Base-by-base conservation (phyloP, 2,797 vertebrate species). In the Trachurus trachurus region DNA sequence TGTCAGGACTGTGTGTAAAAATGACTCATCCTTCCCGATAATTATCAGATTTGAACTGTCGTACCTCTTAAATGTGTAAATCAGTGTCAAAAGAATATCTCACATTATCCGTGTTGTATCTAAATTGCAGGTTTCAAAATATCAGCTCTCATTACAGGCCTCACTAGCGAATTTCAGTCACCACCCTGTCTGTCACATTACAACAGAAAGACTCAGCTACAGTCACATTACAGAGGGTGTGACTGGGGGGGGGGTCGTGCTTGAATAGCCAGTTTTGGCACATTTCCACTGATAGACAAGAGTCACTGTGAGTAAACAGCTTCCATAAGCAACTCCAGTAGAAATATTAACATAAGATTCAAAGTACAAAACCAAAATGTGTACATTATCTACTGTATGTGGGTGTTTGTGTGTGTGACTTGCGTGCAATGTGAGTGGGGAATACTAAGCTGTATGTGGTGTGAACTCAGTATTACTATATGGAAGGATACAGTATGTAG, bases 51-150 rank as follows among this genome's bases (percentile, higher is more conserved):
- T 78, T 7, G 2, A 76, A 49, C 56, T 74, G 75, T 76, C 64
- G 57, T 61, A 60, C n/a, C 29, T 66, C 63, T 72, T 31, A 11
- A 73, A 72, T 34, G 61, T 82, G 66, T 62, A 65, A 88, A 80
- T 53, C 44, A 42, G 65, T 59, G 50, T 71, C 53, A 42, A 29
- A 44, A 39, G 17, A 29, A 79, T 63, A 31, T 80, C 53, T 63
- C 74, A 71, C 59, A 11, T 69, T 68, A 59, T 54, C 49, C 21
- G 53, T 54, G 22, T 42, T 63, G 34, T 9, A 60, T 80, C 72
- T 72, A 74, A 82, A 87, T 71, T 64, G 22, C 67, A 68, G n/a
- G 34, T 44, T 54, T 74, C 17, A 61, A 82, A 74, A 72, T 74
- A 79, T 68, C 66, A 17, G 29, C 49, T 57, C 58, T 22, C 65